phyloP scores from a whole-genome alignment of 2,888 invertebrate genomes.

The Sepiola atlantica region DNA sequence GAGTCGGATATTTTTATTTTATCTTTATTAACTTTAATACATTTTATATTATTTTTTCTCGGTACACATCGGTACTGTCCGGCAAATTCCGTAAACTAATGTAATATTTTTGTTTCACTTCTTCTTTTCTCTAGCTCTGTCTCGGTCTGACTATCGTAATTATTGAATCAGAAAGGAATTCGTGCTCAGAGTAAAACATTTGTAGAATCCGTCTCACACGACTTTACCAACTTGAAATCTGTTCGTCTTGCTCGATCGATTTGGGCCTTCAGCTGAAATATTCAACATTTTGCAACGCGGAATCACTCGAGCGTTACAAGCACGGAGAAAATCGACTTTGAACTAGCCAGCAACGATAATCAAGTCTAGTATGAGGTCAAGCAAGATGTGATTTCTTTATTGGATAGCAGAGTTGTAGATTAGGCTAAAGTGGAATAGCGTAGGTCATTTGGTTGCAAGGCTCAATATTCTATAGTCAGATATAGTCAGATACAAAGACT shows the following conservation, averaged over 20 bases:
- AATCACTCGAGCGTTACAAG: not conserved
- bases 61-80: not conserved
- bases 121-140: not conserved
- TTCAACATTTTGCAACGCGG: not conserved
- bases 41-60: not conserved
- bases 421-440: not conserved
- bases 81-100: not conserved
- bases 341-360: constrained; percentile 15
- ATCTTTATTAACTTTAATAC: no score
- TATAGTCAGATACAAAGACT: no score
- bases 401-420: not conserved
- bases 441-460: not conserved
- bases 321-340: not conserved
- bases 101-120: not conserved
- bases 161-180: constrained; percentile 32
- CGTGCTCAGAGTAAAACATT: not conserved
- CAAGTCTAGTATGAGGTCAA: not conserved
- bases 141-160: not conserved
- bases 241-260: not conserved
- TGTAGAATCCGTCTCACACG: not conserved
- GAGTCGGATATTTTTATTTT: no score
- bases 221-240: not conserved
- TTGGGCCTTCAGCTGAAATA: not conserved
- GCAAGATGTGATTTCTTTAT: not conserved
- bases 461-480: no score